Conservation (phyloP, 2,113 vertebrate species). For the Ochotona princeps region DNA sequence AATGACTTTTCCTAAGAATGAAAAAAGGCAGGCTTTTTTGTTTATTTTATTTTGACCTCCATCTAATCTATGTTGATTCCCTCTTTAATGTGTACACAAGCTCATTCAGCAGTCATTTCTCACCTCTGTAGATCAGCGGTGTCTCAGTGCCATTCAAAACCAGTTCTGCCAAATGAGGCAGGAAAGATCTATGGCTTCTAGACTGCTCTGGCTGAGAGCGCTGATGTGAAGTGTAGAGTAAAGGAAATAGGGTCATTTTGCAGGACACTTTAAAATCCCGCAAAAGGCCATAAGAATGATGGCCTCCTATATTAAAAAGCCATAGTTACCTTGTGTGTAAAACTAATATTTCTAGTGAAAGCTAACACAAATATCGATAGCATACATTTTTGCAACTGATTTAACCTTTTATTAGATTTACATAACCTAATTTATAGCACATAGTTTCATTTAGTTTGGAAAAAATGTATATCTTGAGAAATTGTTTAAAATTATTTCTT, state of each 20-base stretch:
- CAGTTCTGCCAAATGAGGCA: slow-evolving; percentile 19
- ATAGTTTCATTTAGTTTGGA: background rate
- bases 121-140: background rate
- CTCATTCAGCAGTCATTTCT: background rate
- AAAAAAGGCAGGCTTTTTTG: background rate
- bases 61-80: slow-evolving; percentile 6
- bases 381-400: background rate
- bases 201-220: background rate
- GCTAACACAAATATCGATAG: background rate
- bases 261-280: background rate
- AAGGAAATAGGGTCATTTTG: background rate
- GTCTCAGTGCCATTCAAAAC: slow-evolving; percentile 24
- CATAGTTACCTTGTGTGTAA: background rate
- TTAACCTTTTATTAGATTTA: background rate
- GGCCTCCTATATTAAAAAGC: background rate
- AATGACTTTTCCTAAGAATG: background rate
- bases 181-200: background rate
- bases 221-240: background rate
- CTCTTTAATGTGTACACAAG: background rate
- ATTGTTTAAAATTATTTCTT: background rate
- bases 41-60: slow-evolving; percentile 5
- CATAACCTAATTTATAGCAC: background rate
- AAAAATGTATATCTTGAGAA: background rate
- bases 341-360: background rate
- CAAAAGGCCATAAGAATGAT: background rate